phyloP scores from a whole-genome alignment of 2,113 vertebrate species.

The Eonycteris spelaea region DNA sequence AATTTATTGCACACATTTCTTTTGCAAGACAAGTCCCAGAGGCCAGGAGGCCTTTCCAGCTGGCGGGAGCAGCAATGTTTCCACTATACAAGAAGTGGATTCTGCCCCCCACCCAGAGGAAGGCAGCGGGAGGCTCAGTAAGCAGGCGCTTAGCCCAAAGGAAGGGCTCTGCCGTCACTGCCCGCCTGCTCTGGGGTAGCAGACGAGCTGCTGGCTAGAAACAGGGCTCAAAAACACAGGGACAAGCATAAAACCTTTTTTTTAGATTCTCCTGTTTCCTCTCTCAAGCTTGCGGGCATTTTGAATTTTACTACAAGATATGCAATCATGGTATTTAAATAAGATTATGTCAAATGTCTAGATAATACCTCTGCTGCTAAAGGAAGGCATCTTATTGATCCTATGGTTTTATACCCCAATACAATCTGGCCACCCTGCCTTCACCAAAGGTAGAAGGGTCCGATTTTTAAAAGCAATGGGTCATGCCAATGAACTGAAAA shows the following conservation, averaged over 20 bases:
- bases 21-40: constrained; percentile 71
- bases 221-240: not conserved
- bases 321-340: not conserved
- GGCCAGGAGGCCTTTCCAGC: constrained; percentile 64
- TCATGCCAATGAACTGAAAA: not conserved
- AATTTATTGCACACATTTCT: constrained; percentile 71
- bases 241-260: not conserved
- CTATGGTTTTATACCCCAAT: not conserved
- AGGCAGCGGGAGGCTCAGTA: not conserved
- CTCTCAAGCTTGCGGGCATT: not conserved
- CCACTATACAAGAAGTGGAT: not conserved
- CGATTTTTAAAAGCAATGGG: not conserved
- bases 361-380: not conserved
- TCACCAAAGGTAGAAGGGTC: not conserved
- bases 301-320: not conserved
- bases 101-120: not conserved
- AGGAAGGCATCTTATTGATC: not conserved
- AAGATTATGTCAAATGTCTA: not conserved
- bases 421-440: not conserved
- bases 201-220: not conserved
- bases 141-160: not conserved
- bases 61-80: constrained; percentile 26
- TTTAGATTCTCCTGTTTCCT: not conserved
- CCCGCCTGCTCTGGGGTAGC: fast-evolving
- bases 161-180: not conserved